Evolutionary conservation across 2,113 vertebrate genomes (phyloP), one percentile per base, ranked within the genome.

Genomic region (Chauna torquata): DNA sequence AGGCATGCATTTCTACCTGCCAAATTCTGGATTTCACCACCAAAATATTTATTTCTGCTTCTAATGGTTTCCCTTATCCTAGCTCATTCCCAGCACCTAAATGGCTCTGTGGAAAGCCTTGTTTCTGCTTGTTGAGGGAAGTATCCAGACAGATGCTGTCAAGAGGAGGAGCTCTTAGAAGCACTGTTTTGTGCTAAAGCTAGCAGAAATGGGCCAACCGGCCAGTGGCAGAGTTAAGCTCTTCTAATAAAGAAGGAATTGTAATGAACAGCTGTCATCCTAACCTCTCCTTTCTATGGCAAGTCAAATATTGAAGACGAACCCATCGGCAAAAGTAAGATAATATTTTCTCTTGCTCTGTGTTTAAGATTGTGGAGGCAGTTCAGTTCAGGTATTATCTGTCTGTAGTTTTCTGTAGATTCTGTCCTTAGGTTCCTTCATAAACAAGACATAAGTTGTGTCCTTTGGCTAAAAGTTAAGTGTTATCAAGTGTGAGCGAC

Each of bases 121-220:
- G 82, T 95, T 91, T 86, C 88, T 96, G 90, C 87, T 96, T 87
- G 65, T 72, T 89, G 91, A 96, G 91, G 89, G 95, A 96, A 96
- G 97, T 94, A 97, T 91, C 96, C 68, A 97, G 96, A 96, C 96
- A 98, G 98, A 98, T 97, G 95, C 97, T 97, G 82, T 82, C 13
- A 76, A 96, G 96, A 96, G 98, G 97, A 95, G 97, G 97, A 97
- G 89, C 91, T 90, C 94, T 95, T 92, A 90, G 58, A 72, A 71
- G 76, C 34, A 62, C 32, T 64, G 77, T 47, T 82, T 58, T 93
- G 68, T 94, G 85, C 70, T 95, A 96, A 88, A 92, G 92, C 95
- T 81, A 94, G 61, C 89, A 90, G 92, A 94, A 94, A 86, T 95
- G 97, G 90, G 80, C 88, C 94, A 96, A 90, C 90, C 91, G 74